A percentile compares a stretch with the other conserved stretches of the same genome.
These are phyloP conservation scores for Disparrhopalites patrizii DNA, from an alignment of 2,888 invertebrate genomes.

Conservation along the genomic window DNA sequence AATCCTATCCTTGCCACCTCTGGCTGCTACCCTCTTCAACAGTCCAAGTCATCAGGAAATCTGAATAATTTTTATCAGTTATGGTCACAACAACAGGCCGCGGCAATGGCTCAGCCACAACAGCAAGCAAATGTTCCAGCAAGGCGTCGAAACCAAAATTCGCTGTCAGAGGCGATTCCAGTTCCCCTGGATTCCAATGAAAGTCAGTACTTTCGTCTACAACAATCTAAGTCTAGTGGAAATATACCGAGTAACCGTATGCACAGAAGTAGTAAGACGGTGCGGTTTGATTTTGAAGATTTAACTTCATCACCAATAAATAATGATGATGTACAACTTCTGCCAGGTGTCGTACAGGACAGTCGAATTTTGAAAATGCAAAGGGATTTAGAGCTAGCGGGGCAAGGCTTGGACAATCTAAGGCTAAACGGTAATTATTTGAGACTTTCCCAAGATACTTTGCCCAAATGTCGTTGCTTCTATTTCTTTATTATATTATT, in stretches of 20 bases:
- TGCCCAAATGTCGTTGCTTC: neutral
- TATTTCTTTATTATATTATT: no score
- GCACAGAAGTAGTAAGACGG: constrained; percentile 7
- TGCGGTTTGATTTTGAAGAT: constrained; percentile 24
- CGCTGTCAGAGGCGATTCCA: neutral
- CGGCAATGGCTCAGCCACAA: constrained; percentile 14
- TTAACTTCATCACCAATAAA: neutral
- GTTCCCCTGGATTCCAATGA: neutral
- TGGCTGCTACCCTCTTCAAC: constrained; percentile 42
- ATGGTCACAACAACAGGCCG: constrained; percentile 37
- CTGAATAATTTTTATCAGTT: constrained; percentile 31
- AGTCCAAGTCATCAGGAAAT: constrained; percentile 48
- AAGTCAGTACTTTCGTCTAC: constrained; percentile 51
- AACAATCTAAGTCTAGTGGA: constrained; percentile 68
- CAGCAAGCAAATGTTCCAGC: neutral
- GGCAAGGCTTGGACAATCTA: constrained; percentile 10
- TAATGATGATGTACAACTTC: neutral
- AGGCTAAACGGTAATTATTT: constrained; percentile 5
- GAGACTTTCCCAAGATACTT: neutral
- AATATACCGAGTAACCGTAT: constrained; percentile 55
- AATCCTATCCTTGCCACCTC: constrained; percentile 32
- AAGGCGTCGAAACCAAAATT: neutral
- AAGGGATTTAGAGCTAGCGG: constrained; percentile 16
- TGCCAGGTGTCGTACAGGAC: neutral
- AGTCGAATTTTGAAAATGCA: constrained; percentile 16